Evolutionary conservation across 2,888 invertebrate species (phyloP), one percentile per base, ranked within the genome.

Genomic region (Halocaridina rubra): DNA sequence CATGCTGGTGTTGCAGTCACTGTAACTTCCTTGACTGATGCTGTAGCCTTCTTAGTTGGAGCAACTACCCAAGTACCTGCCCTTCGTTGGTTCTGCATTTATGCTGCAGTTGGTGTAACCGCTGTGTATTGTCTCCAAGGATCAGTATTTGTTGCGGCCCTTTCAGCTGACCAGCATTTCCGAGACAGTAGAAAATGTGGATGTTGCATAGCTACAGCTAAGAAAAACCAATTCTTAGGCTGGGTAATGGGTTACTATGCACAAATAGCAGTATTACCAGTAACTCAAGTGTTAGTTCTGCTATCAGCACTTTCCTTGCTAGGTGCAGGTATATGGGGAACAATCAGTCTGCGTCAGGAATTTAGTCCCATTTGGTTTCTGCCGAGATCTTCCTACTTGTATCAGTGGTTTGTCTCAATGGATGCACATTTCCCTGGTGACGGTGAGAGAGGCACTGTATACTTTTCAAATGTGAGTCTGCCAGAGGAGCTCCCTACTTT

Each of bases 1-100:
- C 95, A 95, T 90, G 96, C 95, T 2, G 96, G 96, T 1, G 94
- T 95, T 0, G 95, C 96, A 0, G 95, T 96, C 88, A 95, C 95
- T 1, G 94, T 96, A 30, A 96, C 96, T 3, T 95, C 96, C 0
- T 92, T 96, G 88, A 96, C 96, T 0, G 96, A 96, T 90, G 94
- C 95, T 71, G 93, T 95, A 32, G 96, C 96, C 39, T 94, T 96
- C 89, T 91, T 94, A 76, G 94, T 96, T 84, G 96, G 96, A 59
- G 94, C 95, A 29, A 94, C 94, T 29, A 96, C 96, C 78, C 94
- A 95, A 89, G 91, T 96, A 84, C 96, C 96, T 27, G 95, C 95
- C 5, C 91, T 96, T 30, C 94, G 94, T 90, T 95, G 96, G 0
- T 96, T 95, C 90, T 96, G 96, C 90, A 92, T 96, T 71, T 96